These are phyloP conservation scores for Agrochola circellaris DNA, from an alignment of 2,888 invertebrate species.

Conservation along the genomic window DNA sequence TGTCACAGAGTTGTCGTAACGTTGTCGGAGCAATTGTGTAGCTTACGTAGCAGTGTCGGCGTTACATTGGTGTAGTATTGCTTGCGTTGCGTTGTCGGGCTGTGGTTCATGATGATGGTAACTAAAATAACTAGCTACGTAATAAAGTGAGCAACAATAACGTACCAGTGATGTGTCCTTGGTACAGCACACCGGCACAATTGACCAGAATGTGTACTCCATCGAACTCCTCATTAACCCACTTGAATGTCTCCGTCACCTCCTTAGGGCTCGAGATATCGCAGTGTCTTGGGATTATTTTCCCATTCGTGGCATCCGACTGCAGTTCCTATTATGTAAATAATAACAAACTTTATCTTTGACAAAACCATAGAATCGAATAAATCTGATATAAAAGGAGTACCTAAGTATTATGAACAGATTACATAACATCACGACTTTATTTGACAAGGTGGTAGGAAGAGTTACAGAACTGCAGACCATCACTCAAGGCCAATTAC, in stretches of 20 bases:
- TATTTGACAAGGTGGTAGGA: not conserved
- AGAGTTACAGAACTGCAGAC: not conserved
- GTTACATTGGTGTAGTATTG: constrained; percentile 1
- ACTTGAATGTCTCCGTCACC: constrained; percentile 51
- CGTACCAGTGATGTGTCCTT: constrained; percentile 58
- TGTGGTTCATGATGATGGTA: not conserved
- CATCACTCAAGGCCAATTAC: not conserved
- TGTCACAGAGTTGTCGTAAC: not conserved
- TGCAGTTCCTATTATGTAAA: constrained; percentile 27
- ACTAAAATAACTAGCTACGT: not conserved
- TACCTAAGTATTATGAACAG: not conserved
- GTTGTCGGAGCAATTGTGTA: not conserved
- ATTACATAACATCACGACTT: not conserved
- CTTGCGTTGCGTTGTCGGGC: not conserved
- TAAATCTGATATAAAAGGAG: not conserved
- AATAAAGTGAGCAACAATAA: constrained; percentile 3
- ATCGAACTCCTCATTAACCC: constrained; percentile 72
- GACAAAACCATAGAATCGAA: not conserved
- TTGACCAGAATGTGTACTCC: constrained; percentile 78
- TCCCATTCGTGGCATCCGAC: constrained; percentile 11
- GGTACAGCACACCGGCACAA: constrained; percentile 75
- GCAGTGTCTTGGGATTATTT: constrained; percentile 35
- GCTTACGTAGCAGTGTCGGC: not conserved
- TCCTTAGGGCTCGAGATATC: constrained; percentile 24
- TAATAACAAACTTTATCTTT: not conserved